A percentile compares a stretch with the other conserved stretches of the same genome.
Evolutionary conservation across 1,140 invertebrate species (phyloP).

Genomic region (Monomorium pharaonis): DNA sequence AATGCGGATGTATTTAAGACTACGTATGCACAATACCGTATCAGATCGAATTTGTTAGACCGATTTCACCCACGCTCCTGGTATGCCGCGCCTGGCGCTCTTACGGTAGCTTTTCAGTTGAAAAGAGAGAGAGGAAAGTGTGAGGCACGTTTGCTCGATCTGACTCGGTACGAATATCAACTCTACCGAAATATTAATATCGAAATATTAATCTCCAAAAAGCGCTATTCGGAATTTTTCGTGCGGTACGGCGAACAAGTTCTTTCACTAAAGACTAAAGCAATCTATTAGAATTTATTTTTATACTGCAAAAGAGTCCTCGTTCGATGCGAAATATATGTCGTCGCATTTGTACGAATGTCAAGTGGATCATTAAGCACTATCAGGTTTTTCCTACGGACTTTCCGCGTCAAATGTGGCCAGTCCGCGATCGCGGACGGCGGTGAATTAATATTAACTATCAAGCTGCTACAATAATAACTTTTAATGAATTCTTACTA

Average conservation of each 20-base stretch:
- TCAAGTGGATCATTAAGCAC: slow-evolving; percentile 5
- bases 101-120: slow-evolving; percentile 54
- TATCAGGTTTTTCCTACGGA: slow-evolving; percentile 38
- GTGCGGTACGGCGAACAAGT: slow-evolving; percentile 14
- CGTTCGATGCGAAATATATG: slow-evolving; percentile 13
- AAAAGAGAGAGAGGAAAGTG: slow-evolving; percentile 46
- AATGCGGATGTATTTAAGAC: slow-evolving; percentile 38
- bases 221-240: slow-evolving; percentile 35
- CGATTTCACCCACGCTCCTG: background rate
- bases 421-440: slow-evolving; percentile 28
- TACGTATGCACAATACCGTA: slow-evolving; percentile 54
- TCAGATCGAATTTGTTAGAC: slow-evolving; percentile 60
- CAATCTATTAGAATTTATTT: slow-evolving; percentile 60
- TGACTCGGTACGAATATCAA: slow-evolving; percentile 13
- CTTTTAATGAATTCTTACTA: slow-evolving; percentile 15
- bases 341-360: slow-evolving; percentile 30
- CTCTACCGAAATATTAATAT: slow-evolving; percentile 22
- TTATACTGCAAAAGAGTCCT: slow-evolving; percentile 39
- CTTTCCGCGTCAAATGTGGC: slow-evolving; percentile 4
- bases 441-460: slow-evolving; percentile 16
- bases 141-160: background rate
- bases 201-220: slow-evolving; percentile 23
- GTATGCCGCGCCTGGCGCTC: slow-evolving; percentile 40
- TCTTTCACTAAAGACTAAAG: slow-evolving; percentile 43
- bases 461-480: slow-evolving; percentile 31